Percentiles rank a stretch among this genome's conserved stretches.
Conservation (phyloP, 2,113 vertebrate genomes). For the Brachirus orientalis region DNA sequence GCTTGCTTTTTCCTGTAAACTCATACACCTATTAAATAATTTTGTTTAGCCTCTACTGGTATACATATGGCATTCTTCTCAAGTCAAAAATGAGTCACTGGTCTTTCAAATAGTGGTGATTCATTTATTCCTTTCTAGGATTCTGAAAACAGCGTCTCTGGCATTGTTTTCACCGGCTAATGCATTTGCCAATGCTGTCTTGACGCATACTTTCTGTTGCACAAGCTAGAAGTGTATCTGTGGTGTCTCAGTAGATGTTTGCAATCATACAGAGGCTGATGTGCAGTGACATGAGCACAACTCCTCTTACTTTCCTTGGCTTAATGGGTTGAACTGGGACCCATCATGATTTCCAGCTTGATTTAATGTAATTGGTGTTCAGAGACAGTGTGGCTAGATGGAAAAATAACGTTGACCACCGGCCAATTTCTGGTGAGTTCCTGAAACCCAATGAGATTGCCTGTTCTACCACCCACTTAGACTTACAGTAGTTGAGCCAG, state of each 20-base stretch:
- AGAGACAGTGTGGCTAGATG: conserved; percentile 44
- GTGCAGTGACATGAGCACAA: neutral
- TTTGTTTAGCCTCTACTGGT: conserved; percentile 34
- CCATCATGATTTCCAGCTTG: conserved; percentile 42
- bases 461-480: conserved; percentile 50
- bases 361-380: conserved; percentile 37
- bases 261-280: conserved; percentile 34
- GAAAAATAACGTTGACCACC: conserved; percentile 37
- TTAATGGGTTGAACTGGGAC: conserved; percentile 34
- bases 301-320: conserved; percentile 43
- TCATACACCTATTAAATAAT: conserved; percentile 26
- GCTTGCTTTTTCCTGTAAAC: neutral
- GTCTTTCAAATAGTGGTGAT: conserved; percentile 68
- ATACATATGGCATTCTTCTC: conserved; percentile 58
- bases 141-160: conserved; percentile 52
- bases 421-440: conserved; percentile 31
- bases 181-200: conserved; percentile 45
- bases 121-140: conserved; percentile 69
- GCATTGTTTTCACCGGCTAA: conserved; percentile 41
- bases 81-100: conserved; percentile 67
- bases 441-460: conserved; percentile 27
- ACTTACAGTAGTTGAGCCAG: conserved; percentile 6
- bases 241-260: conserved; percentile 41
- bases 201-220: conserved; percentile 60
- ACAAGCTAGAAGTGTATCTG: conserved; percentile 42